phyloP scores from a whole-genome alignment of 2,113 vertebrate genomes.

The Antigone vipio region DNA sequence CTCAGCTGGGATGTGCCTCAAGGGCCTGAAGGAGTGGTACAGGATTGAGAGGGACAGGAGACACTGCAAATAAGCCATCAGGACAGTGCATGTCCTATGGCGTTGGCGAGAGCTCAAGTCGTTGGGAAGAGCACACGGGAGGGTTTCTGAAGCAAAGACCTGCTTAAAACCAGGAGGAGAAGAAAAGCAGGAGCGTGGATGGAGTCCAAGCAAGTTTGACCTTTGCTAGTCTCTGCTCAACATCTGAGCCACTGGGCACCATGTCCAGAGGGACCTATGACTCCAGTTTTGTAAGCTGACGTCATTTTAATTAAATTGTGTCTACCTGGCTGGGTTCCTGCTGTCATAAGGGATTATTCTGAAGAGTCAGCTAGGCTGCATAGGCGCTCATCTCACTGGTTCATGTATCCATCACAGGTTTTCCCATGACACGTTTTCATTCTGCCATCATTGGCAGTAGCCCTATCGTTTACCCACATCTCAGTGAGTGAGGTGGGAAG shows the following conservation, averaged over 20 bases:
- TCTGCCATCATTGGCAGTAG: neutral
- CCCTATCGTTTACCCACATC: neutral
- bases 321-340: slow-evolving; percentile 36
- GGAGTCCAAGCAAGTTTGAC: neutral
- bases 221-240: neutral
- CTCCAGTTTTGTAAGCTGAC: neutral
- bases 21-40: neutral
- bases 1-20: neutral
- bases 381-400: neutral
- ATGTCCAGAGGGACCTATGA: neutral
- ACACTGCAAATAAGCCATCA: neutral
- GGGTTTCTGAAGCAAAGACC: neutral
- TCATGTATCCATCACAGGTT: neutral
- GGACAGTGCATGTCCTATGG: neutral
- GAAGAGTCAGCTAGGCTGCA: slow-evolving; percentile 2
- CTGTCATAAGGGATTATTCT: neutral
- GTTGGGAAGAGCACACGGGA: neutral
- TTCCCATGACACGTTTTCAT: neutral
- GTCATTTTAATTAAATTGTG: slow-evolving; percentile 45
- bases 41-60: neutral
- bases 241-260: neutral
- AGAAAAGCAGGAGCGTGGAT: neutral
- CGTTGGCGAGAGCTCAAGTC: neutral
- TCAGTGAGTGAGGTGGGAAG: neutral
- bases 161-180: neutral